Evolutionary conservation across 2,113 vertebrate genomes (phyloP).

Genomic region (Percopsis transmontana): DNA sequence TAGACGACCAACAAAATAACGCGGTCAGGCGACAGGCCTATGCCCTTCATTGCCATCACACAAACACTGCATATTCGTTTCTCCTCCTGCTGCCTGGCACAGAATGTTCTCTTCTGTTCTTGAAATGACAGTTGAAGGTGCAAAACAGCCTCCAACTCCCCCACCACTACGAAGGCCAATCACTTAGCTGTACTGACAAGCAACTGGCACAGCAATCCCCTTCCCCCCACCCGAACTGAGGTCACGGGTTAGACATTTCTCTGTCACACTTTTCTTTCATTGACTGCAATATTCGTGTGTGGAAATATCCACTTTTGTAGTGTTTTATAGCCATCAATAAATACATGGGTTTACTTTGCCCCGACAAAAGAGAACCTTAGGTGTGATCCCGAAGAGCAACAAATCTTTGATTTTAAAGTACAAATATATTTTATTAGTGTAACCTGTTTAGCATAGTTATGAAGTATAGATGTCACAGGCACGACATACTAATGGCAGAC

Average conservation of each 20-base stretch:
- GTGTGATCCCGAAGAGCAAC: too few relatives aligned
- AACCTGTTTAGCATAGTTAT: neutral
- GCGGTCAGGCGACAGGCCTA: too few relatives aligned
- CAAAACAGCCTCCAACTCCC: constrained; percentile 47
- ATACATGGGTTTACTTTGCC: neutral
- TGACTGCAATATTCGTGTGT: neutral
- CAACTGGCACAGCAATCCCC: neutral
- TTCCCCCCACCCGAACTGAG: constrained; percentile 23
- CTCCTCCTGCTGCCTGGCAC: constrained; percentile 49
- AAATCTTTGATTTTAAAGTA: too few relatives aligned
- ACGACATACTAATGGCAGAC: too few relatives aligned
- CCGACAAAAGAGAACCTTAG: too few relatives aligned
- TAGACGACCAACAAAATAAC: neutral
- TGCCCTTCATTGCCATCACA: neutral
- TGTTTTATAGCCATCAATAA: neutral
- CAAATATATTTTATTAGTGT: neutral
- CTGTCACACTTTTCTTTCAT: constrained; percentile 21
- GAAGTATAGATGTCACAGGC: too few relatives aligned
- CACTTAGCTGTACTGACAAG: constrained; percentile 19
- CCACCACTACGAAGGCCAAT: constrained; percentile 46
- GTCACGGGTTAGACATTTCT: constrained; percentile 39
- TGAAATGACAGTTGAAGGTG: constrained; percentile 50
- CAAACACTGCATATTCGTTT: neutral
- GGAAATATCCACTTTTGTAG: neutral
- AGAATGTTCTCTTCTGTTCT: constrained; percentile 69